phyloP scores from a whole-genome alignment of 2,113 vertebrate genomes.

The Miniopterus natalensis region DNA sequence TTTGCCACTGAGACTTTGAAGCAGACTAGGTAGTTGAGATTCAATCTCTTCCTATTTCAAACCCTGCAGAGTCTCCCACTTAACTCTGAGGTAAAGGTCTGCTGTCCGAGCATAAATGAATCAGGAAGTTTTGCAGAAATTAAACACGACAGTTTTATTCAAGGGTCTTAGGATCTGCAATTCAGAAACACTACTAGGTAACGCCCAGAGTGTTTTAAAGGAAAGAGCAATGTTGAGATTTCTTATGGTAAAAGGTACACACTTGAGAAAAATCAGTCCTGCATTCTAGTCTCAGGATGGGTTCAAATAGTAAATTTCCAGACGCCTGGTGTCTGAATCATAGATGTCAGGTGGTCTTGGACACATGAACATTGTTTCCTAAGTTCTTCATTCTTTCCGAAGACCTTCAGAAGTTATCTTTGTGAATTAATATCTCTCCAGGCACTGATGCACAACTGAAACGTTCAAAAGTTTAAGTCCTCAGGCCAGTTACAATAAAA shows the following conservation, averaged over 20 bases:
- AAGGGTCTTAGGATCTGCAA: background rate
- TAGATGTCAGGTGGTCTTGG: background rate
- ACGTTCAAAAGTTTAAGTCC: background rate
- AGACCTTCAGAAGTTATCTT: background rate
- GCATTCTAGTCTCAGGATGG: no score
- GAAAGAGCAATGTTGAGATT: no score
- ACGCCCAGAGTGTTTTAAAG: background rate
- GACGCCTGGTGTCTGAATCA: no score
- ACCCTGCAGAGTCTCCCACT: background rate
- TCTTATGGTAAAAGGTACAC: no score
- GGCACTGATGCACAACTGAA: no score
- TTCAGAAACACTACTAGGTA: background rate
- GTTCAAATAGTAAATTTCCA: no score
- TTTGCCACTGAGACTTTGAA: no score
- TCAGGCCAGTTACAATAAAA: background rate
- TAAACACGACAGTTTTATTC: background rate
- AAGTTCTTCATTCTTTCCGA: background rate
- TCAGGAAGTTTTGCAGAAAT: background rate
- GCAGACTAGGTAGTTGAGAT: background rate
- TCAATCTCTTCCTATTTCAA: background rate
- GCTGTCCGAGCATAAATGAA: background rate
- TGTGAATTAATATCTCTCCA: background rate
- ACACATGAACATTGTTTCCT: background rate
- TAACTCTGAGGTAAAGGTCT: background rate
- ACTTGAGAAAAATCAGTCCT: no score